Evolutionary conservation across 2,113 vertebrate species (phyloP).

Genomic region (Oncorhynchus gorbuscha): DNA sequence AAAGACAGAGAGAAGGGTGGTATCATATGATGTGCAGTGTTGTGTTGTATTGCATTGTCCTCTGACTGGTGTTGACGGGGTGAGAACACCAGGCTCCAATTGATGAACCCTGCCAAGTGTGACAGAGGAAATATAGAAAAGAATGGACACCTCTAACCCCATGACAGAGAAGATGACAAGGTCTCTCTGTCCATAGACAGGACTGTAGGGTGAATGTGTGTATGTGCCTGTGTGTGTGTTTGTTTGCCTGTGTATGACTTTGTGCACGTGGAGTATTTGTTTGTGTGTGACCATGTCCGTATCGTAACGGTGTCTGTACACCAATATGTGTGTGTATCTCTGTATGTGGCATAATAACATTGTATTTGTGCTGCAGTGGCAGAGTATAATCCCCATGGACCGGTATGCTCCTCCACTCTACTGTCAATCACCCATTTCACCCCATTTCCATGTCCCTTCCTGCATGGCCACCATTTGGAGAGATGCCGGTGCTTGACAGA

Average conservation of each 20-base stretch:
- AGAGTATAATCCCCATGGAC: background rate
- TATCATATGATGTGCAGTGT: background rate
- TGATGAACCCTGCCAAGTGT: background rate
- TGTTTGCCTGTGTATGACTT: too few relatives aligned
- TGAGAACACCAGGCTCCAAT: background rate
- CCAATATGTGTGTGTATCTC: background rate
- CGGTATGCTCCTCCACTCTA: background rate
- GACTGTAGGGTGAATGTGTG: background rate
- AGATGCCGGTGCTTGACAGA: background rate
- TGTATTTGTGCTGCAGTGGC: background rate
- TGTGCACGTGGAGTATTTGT: too few relatives aligned
- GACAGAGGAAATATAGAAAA: background rate
- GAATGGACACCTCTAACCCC: background rate
- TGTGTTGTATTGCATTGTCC: background rate
- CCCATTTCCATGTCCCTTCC: background rate
- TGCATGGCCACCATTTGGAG: conserved; percentile 6
- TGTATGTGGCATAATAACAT: background rate
- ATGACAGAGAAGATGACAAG: background rate
- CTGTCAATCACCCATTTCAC: background rate
- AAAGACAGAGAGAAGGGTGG: background rate
- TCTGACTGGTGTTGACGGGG: conserved; percentile 4
- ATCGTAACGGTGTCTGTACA: background rate
- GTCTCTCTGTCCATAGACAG: background rate
- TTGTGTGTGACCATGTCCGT: too few relatives aligned
- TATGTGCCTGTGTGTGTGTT: background rate